Evolutionary conservation across 2,113 vertebrate species (phyloP), one percentile per base, ranked within the genome.

Genomic region (Pampusana beccarii): DNA sequence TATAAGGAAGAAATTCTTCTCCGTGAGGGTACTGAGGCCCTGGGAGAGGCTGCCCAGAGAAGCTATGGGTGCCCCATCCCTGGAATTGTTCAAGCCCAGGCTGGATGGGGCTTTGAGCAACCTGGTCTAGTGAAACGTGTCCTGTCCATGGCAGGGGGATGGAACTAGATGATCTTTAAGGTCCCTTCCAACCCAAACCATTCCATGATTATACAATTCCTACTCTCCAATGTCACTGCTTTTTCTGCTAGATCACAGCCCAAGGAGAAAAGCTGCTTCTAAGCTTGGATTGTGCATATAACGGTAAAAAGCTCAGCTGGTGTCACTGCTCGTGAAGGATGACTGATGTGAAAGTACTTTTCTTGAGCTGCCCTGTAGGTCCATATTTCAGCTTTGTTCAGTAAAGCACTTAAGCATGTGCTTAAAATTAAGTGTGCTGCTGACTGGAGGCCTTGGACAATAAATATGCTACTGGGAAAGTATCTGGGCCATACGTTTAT

Each of bases 341-440:
- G 88, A 92, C 80, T 88, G 38, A 90, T 83, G 88, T 60, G 79
- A 71, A 94, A 92, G 42, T 31, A 28, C 69, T 86, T 90, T 74
- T 51, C 85, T 78, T 80, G 72, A 94, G 90, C 92, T 86, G 86
- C 79, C 93, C 67, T 88, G 90, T 96, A 79, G 95, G 88, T 95
- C 93, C 75, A 40, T 56, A 10, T 93, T 94, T 92, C 50, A 12
- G 42, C 80, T 95, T 94, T 94, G 75, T 93, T 95, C 88, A 71
- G 51, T 70, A 80, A 78, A 96, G 85, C 95, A 90, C 93, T 96
- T 96, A 96, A 93, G 92, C 90, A 97, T 95, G 83, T 96, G 96
- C 95, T 96, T 96, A 95, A 95, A 95, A 95, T 96, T 96, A 97
- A 95, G 92, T 57, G 73, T 74, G 83, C 91, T 91, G 83, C 93